Evolutionary conservation across 2,797 vertebrate species (phyloP).

Genomic region (Novumbra hubbsi): DNA sequence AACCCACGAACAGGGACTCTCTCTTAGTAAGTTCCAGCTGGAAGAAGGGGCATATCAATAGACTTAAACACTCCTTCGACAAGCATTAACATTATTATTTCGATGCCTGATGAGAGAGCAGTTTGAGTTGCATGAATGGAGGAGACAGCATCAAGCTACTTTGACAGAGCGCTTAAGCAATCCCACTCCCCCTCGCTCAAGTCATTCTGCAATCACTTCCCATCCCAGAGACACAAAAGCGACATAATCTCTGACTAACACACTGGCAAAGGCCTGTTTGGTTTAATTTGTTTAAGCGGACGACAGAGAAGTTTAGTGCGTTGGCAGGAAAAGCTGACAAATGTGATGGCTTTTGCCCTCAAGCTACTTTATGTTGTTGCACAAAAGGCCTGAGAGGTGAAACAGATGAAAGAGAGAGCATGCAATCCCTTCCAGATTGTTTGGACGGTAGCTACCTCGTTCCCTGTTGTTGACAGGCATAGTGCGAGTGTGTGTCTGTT

Average conservation of each 20-base stretch:
- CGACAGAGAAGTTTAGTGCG: conserved; percentile 24
- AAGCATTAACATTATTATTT: conserved; percentile 18
- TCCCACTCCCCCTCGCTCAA: neutral
- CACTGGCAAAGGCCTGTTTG: conserved; percentile 32
- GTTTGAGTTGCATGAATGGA: conserved; percentile 32
- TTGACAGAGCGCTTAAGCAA: conserved; percentile 5
- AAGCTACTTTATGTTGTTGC: conserved; percentile 38
- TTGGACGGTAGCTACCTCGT: conserved; percentile 35
- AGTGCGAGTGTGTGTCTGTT: neutral
- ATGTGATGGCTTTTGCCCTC: conserved; percentile 33
- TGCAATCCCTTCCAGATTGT: conserved; percentile 34
- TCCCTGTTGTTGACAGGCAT: conserved; percentile 24
- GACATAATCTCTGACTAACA: conserved; percentile 45
- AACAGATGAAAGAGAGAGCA: conserved; percentile 19
- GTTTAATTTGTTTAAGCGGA: conserved; percentile 58
- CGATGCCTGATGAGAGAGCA: conserved; percentile 25
- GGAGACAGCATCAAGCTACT: conserved; percentile 49
- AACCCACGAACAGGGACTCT: conserved; percentile 1
- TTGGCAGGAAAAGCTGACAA: conserved; percentile 29
- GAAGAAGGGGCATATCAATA: conserved; percentile 13
- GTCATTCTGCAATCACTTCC: conserved; percentile 32
- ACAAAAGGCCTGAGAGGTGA: conserved; percentile 33
- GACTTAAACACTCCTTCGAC: conserved; percentile 7
- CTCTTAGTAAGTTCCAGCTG: conserved; percentile 17
- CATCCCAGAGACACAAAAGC: conserved; percentile 48